Conservation (phyloP, 2,797 vertebrate genomes). For the Macropus fuliginosus region DNA sequence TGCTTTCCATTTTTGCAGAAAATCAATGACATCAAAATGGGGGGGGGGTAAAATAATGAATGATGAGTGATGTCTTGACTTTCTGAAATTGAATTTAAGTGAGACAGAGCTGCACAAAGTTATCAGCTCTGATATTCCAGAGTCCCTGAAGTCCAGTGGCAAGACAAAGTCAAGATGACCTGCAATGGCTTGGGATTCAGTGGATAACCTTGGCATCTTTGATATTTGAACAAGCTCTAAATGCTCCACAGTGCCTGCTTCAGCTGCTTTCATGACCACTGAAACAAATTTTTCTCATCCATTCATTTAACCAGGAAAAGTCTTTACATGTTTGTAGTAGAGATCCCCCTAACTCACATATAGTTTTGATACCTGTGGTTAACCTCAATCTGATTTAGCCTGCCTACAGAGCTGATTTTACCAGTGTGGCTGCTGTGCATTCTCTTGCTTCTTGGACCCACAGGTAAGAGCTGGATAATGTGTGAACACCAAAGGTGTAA, state of each 20-base stretch:
- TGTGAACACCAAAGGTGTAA: neutral
- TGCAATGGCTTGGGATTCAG: no score
- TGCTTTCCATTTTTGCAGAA: neutral
- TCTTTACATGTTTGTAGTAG: neutral
- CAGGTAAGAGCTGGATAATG: neutral
- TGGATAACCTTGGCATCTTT: no score
- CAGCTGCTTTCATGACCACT: no score
- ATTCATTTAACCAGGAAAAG: no score
- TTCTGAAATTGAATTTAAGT: neutral
- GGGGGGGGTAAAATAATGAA: neutral
- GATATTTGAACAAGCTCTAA: no score
- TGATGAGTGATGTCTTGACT: neutral
- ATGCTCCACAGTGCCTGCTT: no score
- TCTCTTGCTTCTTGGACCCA: neutral
- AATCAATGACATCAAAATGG: neutral
- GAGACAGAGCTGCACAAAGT: neutral
- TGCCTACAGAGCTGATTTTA: neutral
- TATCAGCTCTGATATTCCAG: neutral
- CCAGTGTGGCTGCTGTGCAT: neutral
- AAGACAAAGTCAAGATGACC: no score
- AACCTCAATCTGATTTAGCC: neutral
- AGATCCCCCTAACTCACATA: neutral
- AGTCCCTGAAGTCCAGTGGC: no score
- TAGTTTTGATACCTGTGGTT: neutral
- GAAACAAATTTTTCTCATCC: no score